Percentiles rank a stretch among this genome's conserved stretches.
Conservation (phyloP, 2,888 invertebrate species). For the Helobdella robusta region DNA sequence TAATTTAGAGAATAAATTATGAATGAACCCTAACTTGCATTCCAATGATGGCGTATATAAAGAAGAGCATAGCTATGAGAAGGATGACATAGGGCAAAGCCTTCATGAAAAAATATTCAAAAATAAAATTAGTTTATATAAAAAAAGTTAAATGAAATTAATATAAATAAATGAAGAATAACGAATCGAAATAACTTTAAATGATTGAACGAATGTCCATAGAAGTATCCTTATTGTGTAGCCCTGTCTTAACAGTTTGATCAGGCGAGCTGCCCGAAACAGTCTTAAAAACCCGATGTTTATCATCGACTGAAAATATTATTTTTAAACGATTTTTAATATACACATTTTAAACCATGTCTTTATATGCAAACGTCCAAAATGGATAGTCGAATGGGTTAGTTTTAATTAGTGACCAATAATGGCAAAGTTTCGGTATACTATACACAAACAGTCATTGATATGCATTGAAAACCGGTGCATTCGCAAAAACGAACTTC, state of each 20-base stretch:
- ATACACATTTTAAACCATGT: background rate
- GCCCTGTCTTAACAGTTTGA: constrained; percentile 96
- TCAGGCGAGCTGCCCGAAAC: constrained; percentile 96
- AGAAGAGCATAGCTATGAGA: constrained; percentile 99
- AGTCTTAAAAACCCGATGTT: constrained; percentile 96
- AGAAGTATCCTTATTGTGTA: constrained; percentile 98
- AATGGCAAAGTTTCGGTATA: background rate
- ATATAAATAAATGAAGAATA: too few relatives aligned
- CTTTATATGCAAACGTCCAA: background rate
- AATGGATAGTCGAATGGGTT: background rate
- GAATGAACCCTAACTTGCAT: constrained; percentile 61
- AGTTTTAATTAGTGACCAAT: background rate
- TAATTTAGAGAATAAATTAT: background rate
- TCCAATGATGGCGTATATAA: constrained; percentile 99
- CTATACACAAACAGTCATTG: background rate
- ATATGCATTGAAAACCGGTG: too few relatives aligned
- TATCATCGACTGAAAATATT: constrained; percentile 53
- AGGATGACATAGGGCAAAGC: constrained; percentile 99
- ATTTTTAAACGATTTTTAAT: too few relatives aligned
- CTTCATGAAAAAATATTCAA: constrained; percentile 50
- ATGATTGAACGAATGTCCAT: constrained; percentile 99
- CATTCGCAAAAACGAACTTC: constrained; percentile 22
- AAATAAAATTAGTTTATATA: background rate
- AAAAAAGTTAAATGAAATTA: constrained; percentile 5
- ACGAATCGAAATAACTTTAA: constrained; percentile 69